These are phyloP conservation scores for Catharus ustulatus DNA, from an alignment of 2,797 vertebrate species.

Conservation along the genomic window DNA sequence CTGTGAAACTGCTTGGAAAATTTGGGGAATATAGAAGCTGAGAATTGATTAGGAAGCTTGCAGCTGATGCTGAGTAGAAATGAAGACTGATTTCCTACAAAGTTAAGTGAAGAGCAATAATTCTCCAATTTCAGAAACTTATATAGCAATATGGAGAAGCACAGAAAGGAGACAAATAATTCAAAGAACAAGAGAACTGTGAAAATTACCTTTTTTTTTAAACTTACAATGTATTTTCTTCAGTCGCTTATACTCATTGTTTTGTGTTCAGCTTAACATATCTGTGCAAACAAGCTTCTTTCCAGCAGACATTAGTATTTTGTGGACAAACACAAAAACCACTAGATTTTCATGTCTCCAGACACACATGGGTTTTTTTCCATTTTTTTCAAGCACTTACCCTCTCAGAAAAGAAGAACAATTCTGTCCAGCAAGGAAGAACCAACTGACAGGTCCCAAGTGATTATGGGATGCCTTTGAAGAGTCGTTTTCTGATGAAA, in stretches of 20 bases:
- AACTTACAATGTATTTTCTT: neutral
- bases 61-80: neutral
- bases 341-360: neutral
- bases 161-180: neutral
- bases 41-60: neutral
- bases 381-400: neutral
- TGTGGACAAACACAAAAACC: neutral
- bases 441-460: neutral
- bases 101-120: neutral
- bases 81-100: neutral
- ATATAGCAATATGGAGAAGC: neutral
- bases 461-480: neutral
- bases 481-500: neutral
- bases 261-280: neutral
- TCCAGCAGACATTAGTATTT: neutral
- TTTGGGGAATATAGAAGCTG: neutral
- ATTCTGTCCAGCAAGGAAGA: neutral
- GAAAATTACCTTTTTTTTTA: neutral
- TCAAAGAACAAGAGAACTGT: neutral
- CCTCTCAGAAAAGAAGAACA: neutral
- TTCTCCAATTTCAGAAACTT: neutral
- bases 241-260: neutral
- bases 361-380: accelerated
- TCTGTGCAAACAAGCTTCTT: neutral
- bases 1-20: neutral